Conservation (phyloP, 2,888 invertebrate species). For the Pecten maximus region DNA sequence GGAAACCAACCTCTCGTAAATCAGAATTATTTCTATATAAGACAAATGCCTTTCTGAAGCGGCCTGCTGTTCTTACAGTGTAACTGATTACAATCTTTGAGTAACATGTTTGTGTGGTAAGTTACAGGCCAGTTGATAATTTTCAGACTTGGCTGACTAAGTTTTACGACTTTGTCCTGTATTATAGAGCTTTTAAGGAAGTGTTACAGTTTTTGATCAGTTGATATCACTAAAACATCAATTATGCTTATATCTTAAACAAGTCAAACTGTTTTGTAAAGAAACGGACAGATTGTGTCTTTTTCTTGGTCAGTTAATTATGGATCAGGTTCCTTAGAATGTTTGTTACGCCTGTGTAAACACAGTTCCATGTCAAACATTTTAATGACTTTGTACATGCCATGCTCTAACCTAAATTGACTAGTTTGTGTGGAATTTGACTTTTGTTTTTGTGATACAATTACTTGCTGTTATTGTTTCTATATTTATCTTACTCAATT, state of each 20-base stretch:
- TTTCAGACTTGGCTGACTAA: not conserved
- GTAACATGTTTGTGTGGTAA: not conserved
- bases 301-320: slow-evolving; percentile 23
- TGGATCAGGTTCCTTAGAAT: not conserved
- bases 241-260: slow-evolving; percentile 21
- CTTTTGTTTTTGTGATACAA: not conserved
- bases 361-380: not conserved
- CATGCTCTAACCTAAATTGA: not conserved
- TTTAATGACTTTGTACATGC: slow-evolving; percentile 25
- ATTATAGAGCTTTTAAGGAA: not conserved
- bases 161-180: not conserved
- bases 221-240: slow-evolving; percentile 1
- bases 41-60: not conserved
- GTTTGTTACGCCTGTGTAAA: slow-evolving; percentile 9
- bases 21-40: not conserved
- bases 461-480: slow-evolving; percentile 21
- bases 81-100: not conserved
- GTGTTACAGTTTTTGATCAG: slow-evolving; percentile 16
- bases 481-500: not conserved
- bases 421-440: not conserved
- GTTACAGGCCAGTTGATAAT: not conserved
- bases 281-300: slow-evolving; percentile 16
- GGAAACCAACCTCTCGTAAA: not conserved
- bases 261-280: slow-evolving; percentile 28
- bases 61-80: not conserved